These are phyloP conservation scores for Anhinga rufa DNA, from an alignment of 2,113 vertebrate genomes.

Conservation along the genomic window DNA sequence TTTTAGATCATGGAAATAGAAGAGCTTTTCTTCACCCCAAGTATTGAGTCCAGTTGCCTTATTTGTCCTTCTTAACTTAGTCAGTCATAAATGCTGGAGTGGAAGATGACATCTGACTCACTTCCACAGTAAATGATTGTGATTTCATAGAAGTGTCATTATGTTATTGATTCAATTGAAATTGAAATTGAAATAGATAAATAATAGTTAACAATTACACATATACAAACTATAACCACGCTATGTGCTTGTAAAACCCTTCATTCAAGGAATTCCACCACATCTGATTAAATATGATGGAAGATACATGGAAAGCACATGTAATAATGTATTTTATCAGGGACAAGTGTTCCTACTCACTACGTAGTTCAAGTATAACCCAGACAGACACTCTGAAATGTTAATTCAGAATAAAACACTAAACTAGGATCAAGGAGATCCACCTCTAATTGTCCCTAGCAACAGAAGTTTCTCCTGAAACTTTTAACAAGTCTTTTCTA, in stretches of 20 bases:
- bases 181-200: background rate
- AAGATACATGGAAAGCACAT: background rate
- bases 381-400: background rate
- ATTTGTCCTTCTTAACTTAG: background rate
- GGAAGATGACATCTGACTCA: background rate
- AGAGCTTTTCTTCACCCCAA: background rate
- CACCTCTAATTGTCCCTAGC: background rate
- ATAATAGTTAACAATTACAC: background rate
- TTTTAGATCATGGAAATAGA: background rate
- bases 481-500: background rate
- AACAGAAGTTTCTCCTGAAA: background rate
- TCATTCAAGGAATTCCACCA: background rate
- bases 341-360: background rate
- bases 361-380: background rate
- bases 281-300: background rate
- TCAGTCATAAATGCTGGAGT: background rate
- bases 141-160: background rate
- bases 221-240: background rate
- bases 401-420: background rate
- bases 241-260: background rate
- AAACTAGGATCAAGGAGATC: background rate
- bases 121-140: background rate
- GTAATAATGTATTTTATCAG: background rate
- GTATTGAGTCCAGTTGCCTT: background rate
- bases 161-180: background rate